Conservation (phyloP, 2,888 invertebrate genomes). For the Muschampia plurimacula region DNA sequence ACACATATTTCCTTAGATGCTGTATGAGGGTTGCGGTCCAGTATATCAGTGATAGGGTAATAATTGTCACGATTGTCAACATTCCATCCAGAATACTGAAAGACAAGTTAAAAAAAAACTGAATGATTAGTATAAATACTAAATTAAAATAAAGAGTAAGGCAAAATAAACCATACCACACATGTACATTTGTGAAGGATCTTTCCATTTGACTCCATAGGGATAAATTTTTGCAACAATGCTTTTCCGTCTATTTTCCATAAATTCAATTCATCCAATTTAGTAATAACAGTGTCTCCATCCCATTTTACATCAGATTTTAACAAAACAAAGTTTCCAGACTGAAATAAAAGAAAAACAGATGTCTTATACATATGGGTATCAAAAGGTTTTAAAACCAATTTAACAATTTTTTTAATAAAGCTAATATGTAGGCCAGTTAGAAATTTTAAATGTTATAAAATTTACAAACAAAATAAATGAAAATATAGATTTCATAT, state of each 20-base stretch:
- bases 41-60: slow-evolving; percentile 85
- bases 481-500: too few species aligned
- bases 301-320: slow-evolving; percentile 87
- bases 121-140: not conserved
- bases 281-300: slow-evolving; percentile 82
- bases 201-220: slow-evolving; percentile 86
- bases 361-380: not conserved
- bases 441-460: slow-evolving; percentile 1
- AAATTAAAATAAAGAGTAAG: not conserved
- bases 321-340: slow-evolving; percentile 88
- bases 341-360: slow-evolving; percentile 65
- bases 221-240: slow-evolving; percentile 88
- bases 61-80: slow-evolving; percentile 86
- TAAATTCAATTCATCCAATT: slow-evolving; percentile 85
- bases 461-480: too few species aligned
- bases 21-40: slow-evolving; percentile 81
- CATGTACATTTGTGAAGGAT: slow-evolving; percentile 87
- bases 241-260: slow-evolving; percentile 90
- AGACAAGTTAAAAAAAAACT: slow-evolving; percentile 41
- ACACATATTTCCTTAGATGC: slow-evolving; percentile 85
- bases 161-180: slow-evolving; percentile 75
- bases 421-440: not conserved
- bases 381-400: too few species aligned
- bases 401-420: not conserved
- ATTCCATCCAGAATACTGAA: slow-evolving; percentile 87